phyloP scores from a whole-genome alignment of 1,140 invertebrate genomes.

The Gyrodactylus salaris region DNA sequence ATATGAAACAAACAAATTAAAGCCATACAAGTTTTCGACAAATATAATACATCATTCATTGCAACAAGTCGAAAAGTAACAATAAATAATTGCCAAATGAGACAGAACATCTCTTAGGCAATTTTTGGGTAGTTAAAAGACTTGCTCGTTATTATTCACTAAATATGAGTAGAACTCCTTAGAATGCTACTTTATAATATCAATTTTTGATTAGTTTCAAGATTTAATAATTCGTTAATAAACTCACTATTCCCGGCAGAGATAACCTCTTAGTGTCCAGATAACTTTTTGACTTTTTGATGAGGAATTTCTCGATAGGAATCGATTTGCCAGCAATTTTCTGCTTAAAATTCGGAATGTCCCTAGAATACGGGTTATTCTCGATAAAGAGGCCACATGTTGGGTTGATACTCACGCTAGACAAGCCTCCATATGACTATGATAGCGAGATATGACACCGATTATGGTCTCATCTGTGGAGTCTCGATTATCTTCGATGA shows the following conservation, averaged over 20 bases:
- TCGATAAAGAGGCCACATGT: neutral
- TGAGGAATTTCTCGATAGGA: constrained; percentile 73
- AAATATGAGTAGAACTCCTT: too few species aligned
- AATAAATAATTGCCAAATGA: too few species aligned
- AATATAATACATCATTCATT: too few species aligned
- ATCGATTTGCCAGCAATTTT: constrained; percentile 70
- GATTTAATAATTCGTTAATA: too few species aligned
- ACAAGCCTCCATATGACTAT: neutral
- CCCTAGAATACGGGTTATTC: constrained; percentile 23
- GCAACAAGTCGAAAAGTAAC: too few species aligned
- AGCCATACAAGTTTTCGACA: too few species aligned
- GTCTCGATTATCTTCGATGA: constrained; percentile 23
- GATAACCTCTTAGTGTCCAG: constrained; percentile 33
- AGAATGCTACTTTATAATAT: too few species aligned
- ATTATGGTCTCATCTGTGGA: neutral
- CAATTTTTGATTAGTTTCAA: too few species aligned
- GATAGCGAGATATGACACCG: neutral
- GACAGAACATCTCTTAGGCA: too few species aligned
- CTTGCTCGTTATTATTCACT: too few species aligned
- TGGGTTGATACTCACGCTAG: neutral
- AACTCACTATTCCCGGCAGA: constrained; percentile 34
- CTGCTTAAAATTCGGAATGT: constrained; percentile 43
- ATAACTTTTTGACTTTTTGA: constrained; percentile 44
- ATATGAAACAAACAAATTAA: too few species aligned
- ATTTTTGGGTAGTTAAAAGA: too few species aligned